phyloP scores from a whole-genome alignment of 2,888 invertebrate genomes.

The Mythimna vitellina region DNA sequence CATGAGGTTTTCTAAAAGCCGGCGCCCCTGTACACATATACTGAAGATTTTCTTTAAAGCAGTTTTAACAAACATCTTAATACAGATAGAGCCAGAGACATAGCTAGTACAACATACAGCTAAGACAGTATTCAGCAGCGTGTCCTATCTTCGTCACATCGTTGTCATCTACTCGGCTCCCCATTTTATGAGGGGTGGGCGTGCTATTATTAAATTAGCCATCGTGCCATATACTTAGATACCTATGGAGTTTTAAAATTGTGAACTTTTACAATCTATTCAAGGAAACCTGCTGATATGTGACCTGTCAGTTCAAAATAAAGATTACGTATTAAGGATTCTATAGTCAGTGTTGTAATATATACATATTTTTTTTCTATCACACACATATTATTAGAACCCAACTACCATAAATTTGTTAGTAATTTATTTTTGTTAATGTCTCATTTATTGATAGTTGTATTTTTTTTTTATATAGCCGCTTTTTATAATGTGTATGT shows the following conservation, averaged over 20 bases:
- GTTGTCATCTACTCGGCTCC: constrained; percentile 65
- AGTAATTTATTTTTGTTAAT: no score
- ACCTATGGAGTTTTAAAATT: constrained; percentile 12
- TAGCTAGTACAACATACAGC: constrained; percentile 12
- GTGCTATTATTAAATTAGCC: constrained; percentile 60
- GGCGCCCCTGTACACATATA: no score
- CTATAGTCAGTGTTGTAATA: not conserved
- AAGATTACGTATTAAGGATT: not conserved
- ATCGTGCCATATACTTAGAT: constrained; percentile 23
- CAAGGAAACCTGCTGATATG: no score
- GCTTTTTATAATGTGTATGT: no score
- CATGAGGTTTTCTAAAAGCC: no score
- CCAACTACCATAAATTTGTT: no score
- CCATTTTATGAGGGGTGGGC: constrained; percentile 52
- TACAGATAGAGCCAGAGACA: not conserved
- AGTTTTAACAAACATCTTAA: no score
- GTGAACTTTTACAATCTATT: constrained; percentile 18
- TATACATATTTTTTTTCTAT: no score
- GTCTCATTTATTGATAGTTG: no score
- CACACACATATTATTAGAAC: no score
- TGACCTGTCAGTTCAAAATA: not conserved
- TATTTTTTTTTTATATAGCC: no score
- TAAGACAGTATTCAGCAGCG: constrained; percentile 53
- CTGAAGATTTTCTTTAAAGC: no score
- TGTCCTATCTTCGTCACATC: constrained; percentile 71